Base-by-base conservation (phyloP, 2,113 vertebrate species). In the Agapornis roseicollis region DNA sequence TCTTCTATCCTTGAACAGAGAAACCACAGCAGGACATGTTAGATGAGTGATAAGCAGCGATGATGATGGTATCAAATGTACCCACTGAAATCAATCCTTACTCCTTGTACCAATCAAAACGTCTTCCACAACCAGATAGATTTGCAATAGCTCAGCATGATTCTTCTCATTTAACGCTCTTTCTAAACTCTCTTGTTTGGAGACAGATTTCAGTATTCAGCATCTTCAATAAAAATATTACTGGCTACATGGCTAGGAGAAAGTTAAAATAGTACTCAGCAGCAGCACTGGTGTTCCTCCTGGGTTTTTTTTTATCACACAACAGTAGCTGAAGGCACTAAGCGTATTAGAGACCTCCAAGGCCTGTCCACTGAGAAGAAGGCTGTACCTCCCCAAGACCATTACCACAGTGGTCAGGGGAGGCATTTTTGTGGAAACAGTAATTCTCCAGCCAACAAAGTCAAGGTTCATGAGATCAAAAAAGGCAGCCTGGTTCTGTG, bases 101-200 rank as follows among this genome's bases (percentile, higher is more conserved):
- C n/a, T 90, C 83, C 72, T 86, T 88, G 53, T 53, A 49, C 76
- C 56, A 85, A 68, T 53, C 83, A 94, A 93, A 93, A 90, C 72
- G 88, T 78, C 64, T 69, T 95, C 55, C 50, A 77, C 42, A 58
- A 50, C 8, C 33, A 83, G 64, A 41, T 13, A 85, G 56, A 76
- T 11, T 31, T 83, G n/a, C 44, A 79, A 29, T 13, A n/a, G 47
- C 61, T 79, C 81, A 64, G 58, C 13, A 3, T 4, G 66, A 56
- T 19, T 73, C 49, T 42, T 80, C 56, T 64, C 70, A 50, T 55
- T 82, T 61, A 39, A n/a, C 35, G 16, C 33, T 58, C 33, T 77
- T n/a, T 49, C 50, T 42, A 37, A 81, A 72, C 23, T 31, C 60
- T 33, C 42, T 13, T 76, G 27, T 55, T 91, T 61, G 46, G 35